Evolutionary conservation across 2,113 vertebrate genomes (phyloP).

Genomic region (Nyctibius bracteatus): DNA sequence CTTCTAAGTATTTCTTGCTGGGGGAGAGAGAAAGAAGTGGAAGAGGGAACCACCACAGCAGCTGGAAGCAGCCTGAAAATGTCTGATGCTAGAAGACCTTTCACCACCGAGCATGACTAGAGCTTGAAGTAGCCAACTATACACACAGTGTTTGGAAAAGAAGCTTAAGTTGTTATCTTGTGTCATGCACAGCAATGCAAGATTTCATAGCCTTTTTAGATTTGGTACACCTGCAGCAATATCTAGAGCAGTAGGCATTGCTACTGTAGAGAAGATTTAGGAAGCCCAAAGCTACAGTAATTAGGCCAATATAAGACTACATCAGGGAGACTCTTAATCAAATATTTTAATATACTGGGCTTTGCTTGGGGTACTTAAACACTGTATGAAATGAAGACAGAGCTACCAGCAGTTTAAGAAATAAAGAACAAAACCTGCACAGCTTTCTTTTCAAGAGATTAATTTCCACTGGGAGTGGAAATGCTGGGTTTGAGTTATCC

Average conservation of each 20-base stretch:
- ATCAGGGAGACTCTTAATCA: not conserved
- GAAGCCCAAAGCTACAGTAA: not conserved
- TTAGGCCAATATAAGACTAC: not conserved
- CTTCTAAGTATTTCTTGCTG: not conserved
- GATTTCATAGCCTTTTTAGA: not conserved
- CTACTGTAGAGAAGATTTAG: not conserved
- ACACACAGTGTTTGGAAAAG: not conserved
- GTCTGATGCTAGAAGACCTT: not conserved
- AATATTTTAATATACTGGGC: not conserved
- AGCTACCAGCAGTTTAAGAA: not conserved
- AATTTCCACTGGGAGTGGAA: not conserved
- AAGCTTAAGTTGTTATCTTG: not conserved
- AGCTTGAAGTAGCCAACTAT: not conserved
- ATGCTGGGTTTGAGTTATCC: constrained; percentile 7
- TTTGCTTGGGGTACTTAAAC: not conserved
- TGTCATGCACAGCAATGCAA: not conserved
- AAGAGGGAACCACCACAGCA: not conserved
- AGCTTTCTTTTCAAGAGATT: constrained; percentile 18
- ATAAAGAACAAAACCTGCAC: constrained; percentile 18
- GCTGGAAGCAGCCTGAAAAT: not conserved
- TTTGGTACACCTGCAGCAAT: not conserved
- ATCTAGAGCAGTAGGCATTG: not conserved
- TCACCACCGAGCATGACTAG: not conserved
- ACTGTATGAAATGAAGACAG: not conserved
- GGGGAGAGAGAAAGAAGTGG: not conserved